Conservation (phyloP, 1,140 invertebrate genomes). For the Orchesella cincta region DNA sequence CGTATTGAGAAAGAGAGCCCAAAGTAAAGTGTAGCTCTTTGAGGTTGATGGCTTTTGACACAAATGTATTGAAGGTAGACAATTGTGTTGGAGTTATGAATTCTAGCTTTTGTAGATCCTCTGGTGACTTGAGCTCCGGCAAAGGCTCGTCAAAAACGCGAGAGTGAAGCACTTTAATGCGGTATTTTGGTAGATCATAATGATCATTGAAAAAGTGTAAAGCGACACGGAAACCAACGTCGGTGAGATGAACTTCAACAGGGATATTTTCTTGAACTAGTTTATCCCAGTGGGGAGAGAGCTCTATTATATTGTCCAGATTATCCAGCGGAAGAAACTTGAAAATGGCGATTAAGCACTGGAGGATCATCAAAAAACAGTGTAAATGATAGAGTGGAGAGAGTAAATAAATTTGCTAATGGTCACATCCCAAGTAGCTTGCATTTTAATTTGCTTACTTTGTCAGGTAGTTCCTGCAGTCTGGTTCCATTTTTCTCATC, state of each 20-base stretch:
- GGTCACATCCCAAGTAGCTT: too few relatives aligned
- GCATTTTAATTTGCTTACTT: too few relatives aligned
- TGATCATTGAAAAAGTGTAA: neutral
- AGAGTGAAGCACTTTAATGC: neutral
- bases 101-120: neutral
- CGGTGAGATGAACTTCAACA: slow-evolving; percentile 3
- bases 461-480: too few relatives aligned
- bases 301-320: slow-evolving; percentile 10
- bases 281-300: neutral
- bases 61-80: neutral
- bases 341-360: neutral
- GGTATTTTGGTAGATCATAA: neutral
- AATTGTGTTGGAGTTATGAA: neutral
- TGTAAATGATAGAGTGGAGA: too few relatives aligned
- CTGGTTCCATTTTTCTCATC: too few relatives aligned
- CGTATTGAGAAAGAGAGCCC: neutral
- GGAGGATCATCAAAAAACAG: too few relatives aligned
- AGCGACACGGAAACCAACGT: slow-evolving; percentile 14
- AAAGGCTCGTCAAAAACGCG: slow-evolving; percentile 3
- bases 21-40: neutral
- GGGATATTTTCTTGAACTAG: slow-evolving; percentile 3
- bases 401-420: too few relatives aligned
- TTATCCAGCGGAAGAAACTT: neutral
- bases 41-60: neutral
- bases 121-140: slow-evolving; percentile 2